Conservation (phyloP, 2,888 invertebrate species). For the Prosapia bicincta region DNA sequence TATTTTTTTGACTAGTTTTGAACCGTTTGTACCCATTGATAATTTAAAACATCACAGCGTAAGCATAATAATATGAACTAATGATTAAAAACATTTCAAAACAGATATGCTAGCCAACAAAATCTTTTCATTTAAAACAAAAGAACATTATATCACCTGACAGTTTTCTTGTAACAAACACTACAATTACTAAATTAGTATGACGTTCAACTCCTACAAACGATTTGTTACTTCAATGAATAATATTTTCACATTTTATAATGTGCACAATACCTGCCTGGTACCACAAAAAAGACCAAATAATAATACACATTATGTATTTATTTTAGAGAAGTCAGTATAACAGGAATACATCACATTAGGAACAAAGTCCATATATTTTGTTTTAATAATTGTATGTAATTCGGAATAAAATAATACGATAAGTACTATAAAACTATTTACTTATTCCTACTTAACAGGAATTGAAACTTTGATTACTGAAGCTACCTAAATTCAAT, state of each 20-base stretch:
- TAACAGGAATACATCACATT: too few relatives aligned
- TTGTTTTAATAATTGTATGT: too few relatives aligned
- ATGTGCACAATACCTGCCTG: not conserved
- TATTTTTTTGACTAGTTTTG: constrained; percentile 36
- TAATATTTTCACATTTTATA: not conserved
- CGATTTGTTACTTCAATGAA: not conserved
- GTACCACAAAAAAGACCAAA: too few relatives aligned
- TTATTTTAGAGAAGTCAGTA: too few relatives aligned
- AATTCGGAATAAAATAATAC: too few relatives aligned
- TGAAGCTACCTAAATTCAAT: too few relatives aligned
- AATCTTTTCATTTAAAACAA: not conserved
- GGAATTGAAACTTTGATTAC: too few relatives aligned
- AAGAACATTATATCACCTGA: not conserved
- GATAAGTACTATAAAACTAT: too few relatives aligned
- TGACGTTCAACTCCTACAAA: not conserved
- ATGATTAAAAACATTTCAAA: not conserved
- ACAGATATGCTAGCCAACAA: not conserved
- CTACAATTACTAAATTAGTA: not conserved
- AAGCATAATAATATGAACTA: not conserved
- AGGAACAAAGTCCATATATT: too few relatives aligned
- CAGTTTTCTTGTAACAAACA: too few relatives aligned
- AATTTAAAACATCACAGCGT: not conserved
- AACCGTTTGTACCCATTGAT: constrained; percentile 36
- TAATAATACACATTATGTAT: not conserved
- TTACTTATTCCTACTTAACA: too few relatives aligned